phyloP scores from a whole-genome alignment of 2,797 vertebrate genomes.

The Cryptoprocta ferox region DNA sequence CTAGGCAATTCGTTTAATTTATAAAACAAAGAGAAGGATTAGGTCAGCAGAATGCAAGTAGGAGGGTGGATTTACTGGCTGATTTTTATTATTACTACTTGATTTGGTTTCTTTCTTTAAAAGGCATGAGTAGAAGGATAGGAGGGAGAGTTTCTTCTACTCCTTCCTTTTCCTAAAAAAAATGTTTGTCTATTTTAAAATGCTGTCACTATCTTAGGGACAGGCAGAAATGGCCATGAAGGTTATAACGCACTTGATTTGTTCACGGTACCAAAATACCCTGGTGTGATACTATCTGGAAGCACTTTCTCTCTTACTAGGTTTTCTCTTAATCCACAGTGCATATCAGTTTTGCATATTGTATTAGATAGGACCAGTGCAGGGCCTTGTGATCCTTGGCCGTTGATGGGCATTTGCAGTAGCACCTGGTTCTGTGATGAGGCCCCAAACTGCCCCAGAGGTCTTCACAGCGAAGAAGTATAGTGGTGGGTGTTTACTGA shows the following conservation, averaged over 20 bases:
- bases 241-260: slow-evolving; percentile 2
- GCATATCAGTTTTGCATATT: not conserved
- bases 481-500: not conserved
- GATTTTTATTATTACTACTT: slow-evolving; percentile 33
- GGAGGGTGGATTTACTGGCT: slow-evolving; percentile 32
- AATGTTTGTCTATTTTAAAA: not conserved
- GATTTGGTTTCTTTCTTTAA: slow-evolving; percentile 64
- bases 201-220: not conserved
- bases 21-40: slow-evolving; percentile 8
- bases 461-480: slow-evolving; percentile 1
- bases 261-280: not conserved
- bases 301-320: not conserved
- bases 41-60: not conserved
- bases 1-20: slow-evolving; percentile 22
- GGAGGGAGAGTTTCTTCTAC: not conserved
- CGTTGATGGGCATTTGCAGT: not conserved
- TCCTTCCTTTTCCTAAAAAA: not conserved
- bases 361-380: not conserved
- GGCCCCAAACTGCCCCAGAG: not conserved
- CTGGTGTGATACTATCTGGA: not conserved
- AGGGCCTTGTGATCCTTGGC: not conserved
- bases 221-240: not conserved
- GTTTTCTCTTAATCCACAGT: not conserved
- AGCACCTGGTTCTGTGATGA: not conserved
- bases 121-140: not conserved